Evolutionary conservation across 2,113 vertebrate genomes (phyloP).

Genomic region (Notothenia coriiceps): DNA sequence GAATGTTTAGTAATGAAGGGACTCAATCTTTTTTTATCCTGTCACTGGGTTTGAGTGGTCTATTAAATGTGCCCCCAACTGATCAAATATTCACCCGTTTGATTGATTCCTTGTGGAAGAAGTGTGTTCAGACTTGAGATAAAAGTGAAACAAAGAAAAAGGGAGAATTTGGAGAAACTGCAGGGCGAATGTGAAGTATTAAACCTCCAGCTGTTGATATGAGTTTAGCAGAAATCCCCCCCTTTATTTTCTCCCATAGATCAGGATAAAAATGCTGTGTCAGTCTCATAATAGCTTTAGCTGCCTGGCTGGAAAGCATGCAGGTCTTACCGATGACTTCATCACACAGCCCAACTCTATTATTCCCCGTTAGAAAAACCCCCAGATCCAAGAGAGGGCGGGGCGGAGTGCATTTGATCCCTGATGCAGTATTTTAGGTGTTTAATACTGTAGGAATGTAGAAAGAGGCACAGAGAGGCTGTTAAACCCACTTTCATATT

Average conservation of each 20-base stretch:
- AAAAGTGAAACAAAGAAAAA: not conserved
- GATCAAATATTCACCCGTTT: slow-evolving; percentile 19
- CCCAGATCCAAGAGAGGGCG: slow-evolving; percentile 57
- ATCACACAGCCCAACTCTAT: slow-evolving; percentile 58
- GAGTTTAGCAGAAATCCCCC: slow-evolving; percentile 46
- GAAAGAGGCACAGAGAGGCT: slow-evolving; percentile 36
- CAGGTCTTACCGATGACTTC: slow-evolving; percentile 68
- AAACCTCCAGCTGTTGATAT: slow-evolving; percentile 59
- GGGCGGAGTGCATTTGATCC: slow-evolving; percentile 48
- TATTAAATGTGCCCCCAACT: slow-evolving; percentile 31
- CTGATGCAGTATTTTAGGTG: slow-evolving; percentile 44
- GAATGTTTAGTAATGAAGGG: slow-evolving; percentile 29
- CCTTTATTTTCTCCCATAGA: slow-evolving; percentile 32
- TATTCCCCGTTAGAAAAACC: slow-evolving; percentile 65
- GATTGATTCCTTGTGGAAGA: slow-evolving; percentile 9
- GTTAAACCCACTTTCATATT: slow-evolving; percentile 49
- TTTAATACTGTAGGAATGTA: slow-evolving; percentile 63
- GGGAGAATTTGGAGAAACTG: not conserved
- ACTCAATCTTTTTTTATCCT: slow-evolving; percentile 38
- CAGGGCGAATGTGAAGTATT: slow-evolving; percentile 21
- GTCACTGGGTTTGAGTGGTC: slow-evolving; percentile 10
- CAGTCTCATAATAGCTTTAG: slow-evolving; percentile 68
- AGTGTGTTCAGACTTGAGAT: not conserved
- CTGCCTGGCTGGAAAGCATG: slow-evolving; percentile 54
- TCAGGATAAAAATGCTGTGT: slow-evolving; percentile 57